A percentile compares a stretch with the other conserved stretches of the same genome.
Evolutionary conservation across 2,888 invertebrate genomes (phyloP).

Genomic region (Drosophila anceps): DNA sequence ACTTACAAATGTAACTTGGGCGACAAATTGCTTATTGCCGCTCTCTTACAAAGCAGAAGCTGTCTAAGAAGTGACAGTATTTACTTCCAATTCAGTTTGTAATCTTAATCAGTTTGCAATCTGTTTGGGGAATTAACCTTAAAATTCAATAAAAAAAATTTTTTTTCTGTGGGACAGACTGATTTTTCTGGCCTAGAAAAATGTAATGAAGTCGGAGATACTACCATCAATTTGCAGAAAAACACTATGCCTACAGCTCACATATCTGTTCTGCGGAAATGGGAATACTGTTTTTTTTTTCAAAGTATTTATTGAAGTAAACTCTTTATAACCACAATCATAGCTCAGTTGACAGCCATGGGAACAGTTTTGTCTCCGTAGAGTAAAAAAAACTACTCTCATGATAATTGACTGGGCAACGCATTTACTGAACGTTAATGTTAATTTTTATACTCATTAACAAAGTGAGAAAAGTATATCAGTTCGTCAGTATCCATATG

Average conservation of each 20-base stretch:
- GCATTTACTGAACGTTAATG: background rate
- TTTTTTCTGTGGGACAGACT: background rate
- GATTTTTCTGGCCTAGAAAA: background rate
- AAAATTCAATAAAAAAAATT: background rate
- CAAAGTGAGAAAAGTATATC: background rate
- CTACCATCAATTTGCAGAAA: background rate
- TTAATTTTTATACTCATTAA: background rate
- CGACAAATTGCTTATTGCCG: background rate
- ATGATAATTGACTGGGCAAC: conserved; percentile 1
- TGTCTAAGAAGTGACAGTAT: background rate
- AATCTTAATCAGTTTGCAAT: background rate
- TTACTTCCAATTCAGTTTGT: background rate
- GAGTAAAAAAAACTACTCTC: background rate
- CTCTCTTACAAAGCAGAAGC: background rate
- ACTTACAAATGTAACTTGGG: background rate
- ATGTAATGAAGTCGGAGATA: background rate
- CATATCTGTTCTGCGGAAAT: background rate
- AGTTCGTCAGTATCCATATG: background rate
- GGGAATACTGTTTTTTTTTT: background rate
- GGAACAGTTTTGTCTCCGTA: background rate
- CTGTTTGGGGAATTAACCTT: background rate
- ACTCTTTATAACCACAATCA: background rate
- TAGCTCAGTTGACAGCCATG: background rate
- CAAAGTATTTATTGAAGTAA: background rate
- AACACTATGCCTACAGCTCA: background rate